Conservation (phyloP, 2,888 invertebrate species). For the Nomada lathburiana region DNA sequence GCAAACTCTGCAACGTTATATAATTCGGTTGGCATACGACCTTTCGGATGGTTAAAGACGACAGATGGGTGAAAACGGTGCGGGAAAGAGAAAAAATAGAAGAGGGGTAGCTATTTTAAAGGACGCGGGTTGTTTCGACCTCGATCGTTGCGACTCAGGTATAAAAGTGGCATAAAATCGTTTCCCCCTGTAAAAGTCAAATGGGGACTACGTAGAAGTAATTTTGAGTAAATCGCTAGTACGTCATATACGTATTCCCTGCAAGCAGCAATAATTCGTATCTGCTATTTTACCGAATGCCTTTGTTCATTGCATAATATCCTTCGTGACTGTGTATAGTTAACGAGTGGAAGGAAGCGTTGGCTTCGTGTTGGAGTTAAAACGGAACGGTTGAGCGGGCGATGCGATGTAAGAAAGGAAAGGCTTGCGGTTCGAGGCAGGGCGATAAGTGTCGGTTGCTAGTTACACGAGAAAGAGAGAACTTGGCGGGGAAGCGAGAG, state of each 20-base stretch:
- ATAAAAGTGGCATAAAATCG: slow-evolving; percentile 20
- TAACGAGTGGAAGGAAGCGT: slow-evolving; percentile 35
- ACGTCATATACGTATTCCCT: background rate
- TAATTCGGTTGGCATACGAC: slow-evolving; percentile 22
- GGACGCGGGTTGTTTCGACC: slow-evolving; percentile 7
- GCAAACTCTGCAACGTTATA: slow-evolving; percentile 15
- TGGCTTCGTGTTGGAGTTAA: slow-evolving; percentile 27
- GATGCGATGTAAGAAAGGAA: slow-evolving; percentile 46
- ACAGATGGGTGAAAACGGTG: background rate
- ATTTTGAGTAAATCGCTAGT: background rate
- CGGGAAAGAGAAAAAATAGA: background rate
- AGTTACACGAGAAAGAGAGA: slow-evolving; percentile 33
- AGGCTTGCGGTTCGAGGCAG: slow-evolving; percentile 44
- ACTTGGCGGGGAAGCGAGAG: slow-evolving; percentile 13
- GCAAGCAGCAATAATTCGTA: too few relatives aligned
- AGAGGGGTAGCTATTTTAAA: slow-evolving; percentile 28
- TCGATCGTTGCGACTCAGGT: background rate
- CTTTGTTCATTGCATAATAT: slow-evolving; percentile 51
- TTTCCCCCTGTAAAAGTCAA: slow-evolving; percentile 2
- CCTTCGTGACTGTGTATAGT: slow-evolving; percentile 7
- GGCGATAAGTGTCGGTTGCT: slow-evolving; percentile 51
- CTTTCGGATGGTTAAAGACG: slow-evolving; percentile 22
- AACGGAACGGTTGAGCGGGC: slow-evolving; percentile 21
- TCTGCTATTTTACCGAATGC: background rate
- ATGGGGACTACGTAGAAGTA: background rate